These are phyloP conservation scores for Pachyrhynchus sulphureomaculatus DNA, from an alignment of 1,140 invertebrate species.

Conservation along the genomic window DNA sequence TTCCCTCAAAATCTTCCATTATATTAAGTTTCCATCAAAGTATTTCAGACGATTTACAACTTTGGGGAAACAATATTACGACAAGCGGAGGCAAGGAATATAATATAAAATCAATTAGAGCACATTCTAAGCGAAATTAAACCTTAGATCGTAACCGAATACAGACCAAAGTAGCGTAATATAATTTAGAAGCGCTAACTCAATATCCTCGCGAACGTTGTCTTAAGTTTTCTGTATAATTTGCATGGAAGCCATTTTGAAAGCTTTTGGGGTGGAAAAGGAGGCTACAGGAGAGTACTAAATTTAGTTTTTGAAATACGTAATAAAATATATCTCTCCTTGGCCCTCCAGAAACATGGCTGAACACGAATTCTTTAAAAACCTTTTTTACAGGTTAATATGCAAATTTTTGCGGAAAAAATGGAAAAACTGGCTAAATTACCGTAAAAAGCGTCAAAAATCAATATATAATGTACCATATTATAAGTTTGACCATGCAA, in stretches of 20 bases:
- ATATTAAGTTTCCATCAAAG: constrained; percentile 6
- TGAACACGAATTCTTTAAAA: no score
- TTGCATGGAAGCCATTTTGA: constrained; percentile 50
- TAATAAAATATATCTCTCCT: no score
- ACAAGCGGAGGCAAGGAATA: constrained; percentile 24
- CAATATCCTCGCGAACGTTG: constrained; percentile 46
- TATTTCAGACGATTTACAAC: constrained; percentile 30
- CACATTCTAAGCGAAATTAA: constrained; percentile 7
- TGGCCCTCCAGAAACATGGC: no score
- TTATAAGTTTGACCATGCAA: no score
- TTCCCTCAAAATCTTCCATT: neutral
- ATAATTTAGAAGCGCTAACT: constrained; percentile 43
- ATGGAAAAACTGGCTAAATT: no score
- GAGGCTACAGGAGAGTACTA: constrained; percentile 12
- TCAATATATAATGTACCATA: no score
- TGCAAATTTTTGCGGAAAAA: no score
- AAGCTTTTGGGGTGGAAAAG: constrained; percentile 38
- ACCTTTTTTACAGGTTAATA: no score
- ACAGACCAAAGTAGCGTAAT: constrained; percentile 22
- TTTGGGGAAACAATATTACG: constrained; percentile 33
- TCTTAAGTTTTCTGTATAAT: constrained; percentile 50
- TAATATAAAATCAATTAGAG: constrained; percentile 32
- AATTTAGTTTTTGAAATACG: neutral
- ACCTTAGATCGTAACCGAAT: constrained; percentile 19
- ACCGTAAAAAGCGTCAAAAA: no score